A percentile compares a stretch with the other conserved stretches of the same genome.
Conservation (phyloP, 2,888 invertebrate genomes). For the Notodonta ziczac region DNA sequence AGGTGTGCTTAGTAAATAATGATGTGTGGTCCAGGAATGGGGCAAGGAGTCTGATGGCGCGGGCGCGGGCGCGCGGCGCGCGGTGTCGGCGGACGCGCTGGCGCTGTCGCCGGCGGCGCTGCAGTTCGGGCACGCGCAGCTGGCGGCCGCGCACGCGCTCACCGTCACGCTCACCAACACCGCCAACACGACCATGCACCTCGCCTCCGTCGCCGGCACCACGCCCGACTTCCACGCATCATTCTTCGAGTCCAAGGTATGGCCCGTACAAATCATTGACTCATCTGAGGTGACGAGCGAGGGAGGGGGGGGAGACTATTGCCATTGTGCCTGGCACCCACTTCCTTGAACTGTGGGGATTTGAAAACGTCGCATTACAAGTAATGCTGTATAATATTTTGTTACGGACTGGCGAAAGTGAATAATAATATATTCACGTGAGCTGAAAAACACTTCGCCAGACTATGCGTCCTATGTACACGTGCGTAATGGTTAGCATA, state of each 20-base stretch:
- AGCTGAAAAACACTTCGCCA: neutral
- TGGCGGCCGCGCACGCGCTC: slow-evolving; percentile 94
- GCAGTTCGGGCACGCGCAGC: slow-evolving; percentile 86
- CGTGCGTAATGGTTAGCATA: neutral
- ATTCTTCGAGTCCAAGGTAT: slow-evolving; percentile 97
- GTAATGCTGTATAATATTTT: too few species aligned
- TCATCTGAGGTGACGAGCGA: too few species aligned
- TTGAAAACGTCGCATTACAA: too few species aligned
- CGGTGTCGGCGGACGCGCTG: slow-evolving; percentile 53
- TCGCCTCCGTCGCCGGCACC: slow-evolving; percentile 97
- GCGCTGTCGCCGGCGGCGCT: slow-evolving; percentile 78
- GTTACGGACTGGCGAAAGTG: neutral
- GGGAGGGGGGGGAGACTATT: too few species aligned
- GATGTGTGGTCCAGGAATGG: slow-evolving; percentile 59
- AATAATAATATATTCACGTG: neutral
- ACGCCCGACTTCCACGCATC: slow-evolving; percentile 98
- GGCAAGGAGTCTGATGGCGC: slow-evolving; percentile 41
- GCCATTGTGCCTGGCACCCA: too few species aligned
- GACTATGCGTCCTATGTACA: neutral
- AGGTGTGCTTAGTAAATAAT: too few species aligned
- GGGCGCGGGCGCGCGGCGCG: slow-evolving; percentile 25
- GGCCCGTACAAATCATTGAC: too few species aligned
- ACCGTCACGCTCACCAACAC: slow-evolving; percentile 95
- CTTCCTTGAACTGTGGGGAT: too few species aligned
- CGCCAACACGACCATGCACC: slow-evolving; percentile 94